Conservation (phyloP, 2,888 invertebrate genomes). For the Acleris literana region DNA sequence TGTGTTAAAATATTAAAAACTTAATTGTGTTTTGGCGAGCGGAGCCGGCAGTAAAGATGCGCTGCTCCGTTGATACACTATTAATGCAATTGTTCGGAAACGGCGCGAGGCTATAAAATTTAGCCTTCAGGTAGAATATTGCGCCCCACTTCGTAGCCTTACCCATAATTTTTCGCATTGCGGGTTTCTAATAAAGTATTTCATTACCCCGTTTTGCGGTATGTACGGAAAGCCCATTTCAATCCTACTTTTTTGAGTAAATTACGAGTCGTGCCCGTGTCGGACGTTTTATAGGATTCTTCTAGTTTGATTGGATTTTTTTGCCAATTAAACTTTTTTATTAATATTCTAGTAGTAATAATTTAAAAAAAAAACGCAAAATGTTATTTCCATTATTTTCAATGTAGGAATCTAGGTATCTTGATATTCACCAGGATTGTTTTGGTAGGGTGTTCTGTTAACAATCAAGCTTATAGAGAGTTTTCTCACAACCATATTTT, state of each 20-base stretch:
- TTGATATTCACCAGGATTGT: no score
- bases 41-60: constrained; percentile 70
- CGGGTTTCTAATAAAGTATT: constrained; percentile 64
- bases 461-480: no score
- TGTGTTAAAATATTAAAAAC: constrained; percentile 75
- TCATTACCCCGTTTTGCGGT: constrained; percentile 53
- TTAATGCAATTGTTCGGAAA: constrained; percentile 83
- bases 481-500: no score
- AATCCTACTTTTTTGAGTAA: constrained; percentile 32
- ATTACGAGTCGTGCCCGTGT: background rate
- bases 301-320: no score
- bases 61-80: constrained; percentile 77
- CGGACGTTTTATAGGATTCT: no score
- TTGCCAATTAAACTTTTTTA: no score
- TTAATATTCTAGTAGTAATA: no score
- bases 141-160: constrained; percentile 69
- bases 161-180: constrained; percentile 81
- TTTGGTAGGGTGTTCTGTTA: no score
- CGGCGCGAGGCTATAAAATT: constrained; percentile 76
- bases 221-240: constrained; percentile 51
- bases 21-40: constrained; percentile 72
- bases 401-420: no score
- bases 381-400: no score
- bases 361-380: no score
- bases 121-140: constrained; percentile 77